Conservation (phyloP, 1,140 invertebrate species). For the Penaeus indicus region DNA sequence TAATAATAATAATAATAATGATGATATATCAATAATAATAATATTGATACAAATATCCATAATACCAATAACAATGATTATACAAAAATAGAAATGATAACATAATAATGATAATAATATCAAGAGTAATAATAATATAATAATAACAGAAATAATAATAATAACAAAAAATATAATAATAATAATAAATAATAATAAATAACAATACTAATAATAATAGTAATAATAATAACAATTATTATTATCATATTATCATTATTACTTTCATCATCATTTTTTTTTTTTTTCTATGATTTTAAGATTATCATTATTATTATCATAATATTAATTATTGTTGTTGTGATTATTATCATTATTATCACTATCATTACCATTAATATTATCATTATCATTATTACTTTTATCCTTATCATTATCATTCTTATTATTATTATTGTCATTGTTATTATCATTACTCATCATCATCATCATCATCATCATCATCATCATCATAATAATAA, state of each 20-base stretch:
- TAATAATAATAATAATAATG: background rate
- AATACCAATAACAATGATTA: background rate
- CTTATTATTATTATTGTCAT: too few species aligned
- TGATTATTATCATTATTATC: too few species aligned
- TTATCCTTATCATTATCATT: too few species aligned
- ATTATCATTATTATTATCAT: slow-evolving; percentile 9
- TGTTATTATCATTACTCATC: too few species aligned
- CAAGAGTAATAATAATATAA: background rate
- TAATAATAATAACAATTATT: background rate
- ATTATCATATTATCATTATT: background rate
- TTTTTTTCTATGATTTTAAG: background rate
- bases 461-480: too few species aligned
- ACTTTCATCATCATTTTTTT: background rate
- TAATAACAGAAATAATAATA: background rate
- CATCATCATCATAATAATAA: too few species aligned
- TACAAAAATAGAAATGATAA: too few species aligned
- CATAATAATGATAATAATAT: background rate
- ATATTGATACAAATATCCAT: too few species aligned
- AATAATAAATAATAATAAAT: background rate
- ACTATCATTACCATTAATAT: too few species aligned
- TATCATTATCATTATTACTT: too few species aligned
- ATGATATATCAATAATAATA: background rate
- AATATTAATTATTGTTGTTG: background rate
- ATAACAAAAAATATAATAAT: background rate
- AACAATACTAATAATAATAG: background rate